These are phyloP conservation scores for Sebastes alutus DNA, from an alignment of 2,797 vertebrate species.

Conservation along the genomic window DNA sequence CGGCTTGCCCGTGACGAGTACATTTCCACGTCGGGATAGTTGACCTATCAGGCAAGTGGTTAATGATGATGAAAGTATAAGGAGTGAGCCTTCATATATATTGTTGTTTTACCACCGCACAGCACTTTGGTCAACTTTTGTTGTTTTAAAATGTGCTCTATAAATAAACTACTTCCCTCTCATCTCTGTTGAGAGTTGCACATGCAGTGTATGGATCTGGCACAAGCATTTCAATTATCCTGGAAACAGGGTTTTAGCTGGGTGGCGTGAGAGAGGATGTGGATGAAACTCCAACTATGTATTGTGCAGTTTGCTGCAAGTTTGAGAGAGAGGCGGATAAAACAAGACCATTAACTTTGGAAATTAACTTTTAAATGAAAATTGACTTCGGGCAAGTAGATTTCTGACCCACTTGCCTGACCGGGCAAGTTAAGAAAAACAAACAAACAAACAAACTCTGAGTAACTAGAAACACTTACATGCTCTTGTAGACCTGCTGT, in stretches of 20 bases:
- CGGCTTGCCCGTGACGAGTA: accelerated
- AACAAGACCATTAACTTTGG: too few species aligned
- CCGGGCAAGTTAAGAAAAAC: too few species aligned
- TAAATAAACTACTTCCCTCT: not conserved
- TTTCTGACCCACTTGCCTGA: too few species aligned
- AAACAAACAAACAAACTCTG: not conserved
- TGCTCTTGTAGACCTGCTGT: constrained; percentile 87
- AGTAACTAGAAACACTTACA: constrained; percentile 78
- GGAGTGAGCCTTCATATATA: not conserved
- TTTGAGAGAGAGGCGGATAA: too few species aligned
- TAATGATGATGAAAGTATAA: not conserved
- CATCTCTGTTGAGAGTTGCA: not conserved
- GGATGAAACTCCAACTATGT: not conserved
- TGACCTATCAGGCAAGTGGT: too few species aligned
- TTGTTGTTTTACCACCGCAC: not conserved
- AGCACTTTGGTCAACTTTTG: not conserved
- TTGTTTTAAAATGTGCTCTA: not conserved
- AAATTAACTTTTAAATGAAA: too few species aligned
- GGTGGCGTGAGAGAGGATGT: not conserved
- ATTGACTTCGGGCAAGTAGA: too few species aligned
- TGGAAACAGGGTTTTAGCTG: not conserved
- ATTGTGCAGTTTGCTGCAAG: not conserved
- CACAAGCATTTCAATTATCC: not conserved
- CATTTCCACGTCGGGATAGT: too few species aligned
- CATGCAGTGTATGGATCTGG: not conserved